A percentile compares a stretch with the other conserved stretches of the same genome.
Conservation (phyloP, 2,888 invertebrate genomes). For the Steinernema carpocapsae region DNA sequence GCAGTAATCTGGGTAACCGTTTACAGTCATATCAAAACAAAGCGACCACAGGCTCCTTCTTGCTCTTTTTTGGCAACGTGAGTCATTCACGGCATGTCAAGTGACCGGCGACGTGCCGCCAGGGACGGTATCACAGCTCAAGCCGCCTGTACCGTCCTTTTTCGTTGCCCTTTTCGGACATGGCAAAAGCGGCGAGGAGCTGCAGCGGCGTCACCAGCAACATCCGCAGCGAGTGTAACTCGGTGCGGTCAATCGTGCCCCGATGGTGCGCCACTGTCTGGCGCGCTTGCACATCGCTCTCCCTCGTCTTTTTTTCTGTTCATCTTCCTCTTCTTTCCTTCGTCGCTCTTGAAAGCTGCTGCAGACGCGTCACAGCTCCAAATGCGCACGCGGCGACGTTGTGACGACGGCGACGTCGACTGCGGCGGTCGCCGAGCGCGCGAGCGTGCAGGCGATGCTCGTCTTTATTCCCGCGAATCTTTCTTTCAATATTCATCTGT, state of each 20-base stretch:
- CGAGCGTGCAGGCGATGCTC: conserved; percentile 33
- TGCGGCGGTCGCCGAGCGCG: conserved; percentile 12
- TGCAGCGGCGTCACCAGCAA: not conserved
- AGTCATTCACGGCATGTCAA: no score
- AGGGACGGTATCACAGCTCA: no score
- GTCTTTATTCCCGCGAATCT: conserved; percentile 34
- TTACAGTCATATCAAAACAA: no score
- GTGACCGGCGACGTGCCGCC: no score
- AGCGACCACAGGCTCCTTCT: no score
- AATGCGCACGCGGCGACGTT: conserved; percentile 21
- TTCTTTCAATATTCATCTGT: conserved; percentile 27
- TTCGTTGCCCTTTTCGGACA: not conserved
- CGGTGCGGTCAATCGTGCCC: not conserved
- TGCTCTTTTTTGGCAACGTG: no score
- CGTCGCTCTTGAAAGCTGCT: conserved; percentile 19
- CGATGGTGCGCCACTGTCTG: conserved; percentile 26
- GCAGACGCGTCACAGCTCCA: conserved; percentile 22
- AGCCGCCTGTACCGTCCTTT: not conserved
- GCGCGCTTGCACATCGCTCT: conserved; percentile 17
- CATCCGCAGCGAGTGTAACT: no score
- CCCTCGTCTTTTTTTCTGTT: not conserved
- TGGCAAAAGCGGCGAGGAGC: not conserved
- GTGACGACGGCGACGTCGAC: conserved; percentile 32
- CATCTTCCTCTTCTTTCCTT: not conserved
- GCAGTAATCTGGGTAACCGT: no score